These are phyloP conservation scores for Geotrypetes seraphini DNA, from an alignment of 2,797 vertebrate species.

Conservation along the genomic window DNA sequence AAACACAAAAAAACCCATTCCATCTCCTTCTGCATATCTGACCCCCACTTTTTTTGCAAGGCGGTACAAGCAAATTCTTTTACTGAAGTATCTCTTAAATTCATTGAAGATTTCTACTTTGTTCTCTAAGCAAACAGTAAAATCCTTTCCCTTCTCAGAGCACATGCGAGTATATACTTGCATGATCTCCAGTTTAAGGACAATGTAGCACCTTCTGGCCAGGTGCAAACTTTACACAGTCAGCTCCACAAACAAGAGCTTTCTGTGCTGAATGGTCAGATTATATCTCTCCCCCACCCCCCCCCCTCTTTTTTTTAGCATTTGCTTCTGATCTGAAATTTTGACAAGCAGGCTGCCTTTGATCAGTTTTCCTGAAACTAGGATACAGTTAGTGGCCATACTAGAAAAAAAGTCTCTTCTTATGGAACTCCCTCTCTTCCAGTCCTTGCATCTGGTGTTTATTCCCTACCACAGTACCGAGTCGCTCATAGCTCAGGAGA, in stretches of 20 bases:
- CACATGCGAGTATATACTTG: background rate
- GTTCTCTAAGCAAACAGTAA: slow-evolving; percentile 23
- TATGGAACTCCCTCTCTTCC: too few species aligned
- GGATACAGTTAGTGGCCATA: too few species aligned
- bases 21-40: slow-evolving; percentile 16
- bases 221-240: slow-evolving; percentile 4
- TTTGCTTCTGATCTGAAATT: slow-evolving; percentile 22
- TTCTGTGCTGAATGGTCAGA: too few species aligned
- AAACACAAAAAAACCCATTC: too few species aligned
- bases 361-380: too few species aligned
- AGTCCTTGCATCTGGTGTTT: slow-evolving; percentile 7
- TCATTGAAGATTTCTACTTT: too few species aligned
- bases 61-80: too few species aligned
- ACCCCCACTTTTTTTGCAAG: too few species aligned
- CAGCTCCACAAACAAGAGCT: slow-evolving; percentile 12
- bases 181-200: slow-evolving; percentile 8
- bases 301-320: background rate
- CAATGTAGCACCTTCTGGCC: too few species aligned
- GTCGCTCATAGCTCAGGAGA: slow-evolving; percentile 16
- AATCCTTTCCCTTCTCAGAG: slow-evolving; percentile 4
- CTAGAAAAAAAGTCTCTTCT: too few species aligned
- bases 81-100: too few species aligned
- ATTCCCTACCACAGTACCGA: slow-evolving; percentile 2
- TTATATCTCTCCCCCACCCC: background rate
- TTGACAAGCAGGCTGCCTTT: too few species aligned